Percentiles rank a stretch among this genome's conserved stretches.
Conservation (phyloP, 2,113 vertebrate species). For the Ptyas mucosa region DNA sequence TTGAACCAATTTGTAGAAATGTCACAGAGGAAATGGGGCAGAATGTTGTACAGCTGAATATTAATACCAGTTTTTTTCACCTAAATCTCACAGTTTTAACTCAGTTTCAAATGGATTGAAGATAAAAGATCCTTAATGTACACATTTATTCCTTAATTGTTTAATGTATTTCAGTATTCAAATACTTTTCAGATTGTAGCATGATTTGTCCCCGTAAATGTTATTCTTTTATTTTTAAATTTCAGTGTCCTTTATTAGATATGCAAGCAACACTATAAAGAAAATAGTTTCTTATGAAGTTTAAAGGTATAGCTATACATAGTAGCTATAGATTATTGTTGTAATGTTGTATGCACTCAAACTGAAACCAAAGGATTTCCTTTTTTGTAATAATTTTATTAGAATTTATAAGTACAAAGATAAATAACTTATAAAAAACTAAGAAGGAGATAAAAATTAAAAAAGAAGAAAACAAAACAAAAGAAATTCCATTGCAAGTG, state of each 20-base stretch:
- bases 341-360: background rate
- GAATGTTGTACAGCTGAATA: slow-evolving; percentile 25
- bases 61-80: background rate
- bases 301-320: background rate
- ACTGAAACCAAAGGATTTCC: background rate
- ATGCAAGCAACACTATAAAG: background rate
- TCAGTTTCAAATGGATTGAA: slow-evolving; percentile 29
- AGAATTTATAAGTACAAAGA: background rate
- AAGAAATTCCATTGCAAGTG: background rate
- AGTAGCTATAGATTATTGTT: background rate
- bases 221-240: background rate
- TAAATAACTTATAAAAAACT: background rate
- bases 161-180: background rate
- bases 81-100: slow-evolving; percentile 21
- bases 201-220: slow-evolving; percentile 9
- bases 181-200: slow-evolving; percentile 9
- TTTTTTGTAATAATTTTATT: too few species aligned
- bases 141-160: slow-evolving; percentile 6
- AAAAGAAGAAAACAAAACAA: background rate
- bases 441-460: background rate
- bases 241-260: accelerated
- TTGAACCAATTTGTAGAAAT: slow-evolving; percentile 56
- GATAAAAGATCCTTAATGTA: slow-evolving; percentile 42
- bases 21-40: slow-evolving; percentile 37
- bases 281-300: background rate